Conservation (phyloP, 2,797 vertebrate species). For the Merluccius polli region DNA sequence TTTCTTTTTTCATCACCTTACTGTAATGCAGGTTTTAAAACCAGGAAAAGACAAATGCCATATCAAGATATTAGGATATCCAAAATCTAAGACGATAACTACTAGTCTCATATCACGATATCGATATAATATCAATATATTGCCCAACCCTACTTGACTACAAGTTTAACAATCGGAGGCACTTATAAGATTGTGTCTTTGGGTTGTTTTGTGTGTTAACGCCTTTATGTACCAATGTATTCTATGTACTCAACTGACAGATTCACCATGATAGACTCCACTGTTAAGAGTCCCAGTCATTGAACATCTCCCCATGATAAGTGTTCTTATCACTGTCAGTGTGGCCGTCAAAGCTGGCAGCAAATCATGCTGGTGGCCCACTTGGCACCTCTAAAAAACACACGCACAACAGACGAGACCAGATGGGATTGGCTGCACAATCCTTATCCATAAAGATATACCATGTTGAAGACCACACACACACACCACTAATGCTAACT, state of each 20-base stretch:
- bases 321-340: constrained; percentile 11
- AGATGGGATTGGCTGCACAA: constrained; percentile 36
- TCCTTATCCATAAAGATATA: constrained; percentile 43
- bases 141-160: too few species aligned
- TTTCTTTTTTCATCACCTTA: too few species aligned
- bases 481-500: constrained; percentile 22
- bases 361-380: constrained; percentile 42
- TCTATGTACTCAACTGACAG: not conserved
- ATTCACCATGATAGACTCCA: not conserved
- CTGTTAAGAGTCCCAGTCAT: not conserved
- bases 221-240: not conserved
- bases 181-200: not conserved
- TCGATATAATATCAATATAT: too few species aligned
- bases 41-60: too few species aligned
- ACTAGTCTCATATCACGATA: too few species aligned
- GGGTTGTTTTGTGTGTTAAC: not conserved
- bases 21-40: too few species aligned
- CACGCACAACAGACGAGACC: constrained; percentile 10
- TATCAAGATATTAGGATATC: too few species aligned
- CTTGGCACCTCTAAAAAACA: constrained; percentile 39
- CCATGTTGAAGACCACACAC: constrained; percentile 25
- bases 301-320: not conserved
- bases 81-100: too few species aligned
- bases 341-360: constrained; percentile 40
- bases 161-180: not conserved